Conservation (phyloP, 2,888 invertebrate species). For the Cyclophora albipunctata region DNA sequence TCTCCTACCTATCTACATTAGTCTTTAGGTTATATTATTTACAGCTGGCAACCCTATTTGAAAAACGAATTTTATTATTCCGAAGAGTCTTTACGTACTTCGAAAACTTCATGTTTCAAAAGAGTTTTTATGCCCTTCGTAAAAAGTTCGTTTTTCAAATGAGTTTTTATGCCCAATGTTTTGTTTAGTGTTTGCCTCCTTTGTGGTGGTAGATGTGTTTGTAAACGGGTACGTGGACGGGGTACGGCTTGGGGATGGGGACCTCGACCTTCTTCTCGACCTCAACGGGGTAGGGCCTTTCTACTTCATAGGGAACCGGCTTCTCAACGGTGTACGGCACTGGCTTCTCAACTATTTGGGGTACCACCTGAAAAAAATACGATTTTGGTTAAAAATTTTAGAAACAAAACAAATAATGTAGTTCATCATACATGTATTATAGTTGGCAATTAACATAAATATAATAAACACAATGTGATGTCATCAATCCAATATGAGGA, state of each 20-base stretch:
- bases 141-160: background rate
- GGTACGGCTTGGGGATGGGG: slow-evolving; percentile 81
- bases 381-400: background rate
- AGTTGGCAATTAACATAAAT: slow-evolving; percentile 1
- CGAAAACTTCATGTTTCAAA: slow-evolving; percentile 2
- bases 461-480: background rate
- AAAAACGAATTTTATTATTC: slow-evolving; percentile 36
- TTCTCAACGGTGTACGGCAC: slow-evolving; percentile 85
- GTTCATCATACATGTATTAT: background rate
- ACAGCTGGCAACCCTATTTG: slow-evolving; percentile 45
- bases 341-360: slow-evolving; percentile 82
- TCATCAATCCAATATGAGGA: too few species aligned
- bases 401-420: too few species aligned
- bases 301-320: slow-evolving; percentile 81
- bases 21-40: slow-evolving; percentile 40
- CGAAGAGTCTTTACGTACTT: slow-evolving; percentile 11
- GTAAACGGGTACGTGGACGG: slow-evolving; percentile 83
- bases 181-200: slow-evolving; percentile 66
- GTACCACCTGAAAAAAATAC: slow-evolving; percentile 68
- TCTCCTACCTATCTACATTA: slow-evolving; percentile 54
- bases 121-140: slow-evolving; percentile 3
- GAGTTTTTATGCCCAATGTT: slow-evolving; percentile 6
- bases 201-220: slow-evolving; percentile 82
- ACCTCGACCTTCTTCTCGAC: slow-evolving; percentile 84
- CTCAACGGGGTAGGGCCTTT: slow-evolving; percentile 84